Evolutionary conservation across 2,797 vertebrate species (phyloP).

Genomic region (Percopsis omiscomaycus): DNA sequence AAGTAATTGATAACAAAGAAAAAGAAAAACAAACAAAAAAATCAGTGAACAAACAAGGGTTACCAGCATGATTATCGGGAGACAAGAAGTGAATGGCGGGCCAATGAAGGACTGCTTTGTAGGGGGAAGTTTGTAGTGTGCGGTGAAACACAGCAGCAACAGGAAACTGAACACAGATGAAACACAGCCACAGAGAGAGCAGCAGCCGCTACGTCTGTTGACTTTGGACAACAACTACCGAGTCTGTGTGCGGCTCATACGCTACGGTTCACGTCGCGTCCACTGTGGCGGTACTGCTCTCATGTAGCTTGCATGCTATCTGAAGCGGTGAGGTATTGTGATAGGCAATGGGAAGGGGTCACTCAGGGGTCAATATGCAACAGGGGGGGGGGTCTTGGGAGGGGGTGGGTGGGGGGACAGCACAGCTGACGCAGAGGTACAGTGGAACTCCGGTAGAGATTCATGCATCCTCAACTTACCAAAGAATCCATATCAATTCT

Average conservation of each 20-base stretch:
- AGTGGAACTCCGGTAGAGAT: slow-evolving; percentile 57
- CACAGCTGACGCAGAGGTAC: slow-evolving; percentile 59
- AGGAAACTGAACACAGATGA: slow-evolving; percentile 43
- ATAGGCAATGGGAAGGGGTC: slow-evolving; percentile 35
- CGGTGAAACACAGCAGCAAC: slow-evolving; percentile 43
- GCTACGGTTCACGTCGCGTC: not conserved
- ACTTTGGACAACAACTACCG: not conserved
- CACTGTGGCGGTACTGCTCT: slow-evolving; percentile 50
- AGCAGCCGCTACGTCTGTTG: slow-evolving; percentile 44
- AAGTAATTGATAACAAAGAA: too few relatives aligned
- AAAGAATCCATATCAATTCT: slow-evolving; percentile 80
- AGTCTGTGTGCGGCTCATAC: not conserved
- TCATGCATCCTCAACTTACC: slow-evolving; percentile 81
- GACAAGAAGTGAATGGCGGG: slow-evolving; percentile 19
- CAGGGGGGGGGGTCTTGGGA: slow-evolving; percentile 7
- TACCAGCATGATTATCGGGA: slow-evolving; percentile 13
- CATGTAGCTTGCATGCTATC: slow-evolving; percentile 54
- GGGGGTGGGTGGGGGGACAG: slow-evolving; percentile 5
- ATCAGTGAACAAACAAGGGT: slow-evolving; percentile 16
- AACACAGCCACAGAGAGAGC: slow-evolving; percentile 50
- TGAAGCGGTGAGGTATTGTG: slow-evolving; percentile 63
- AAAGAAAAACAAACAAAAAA: not conserved
- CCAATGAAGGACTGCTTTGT: slow-evolving; percentile 12
- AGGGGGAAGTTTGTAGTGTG: slow-evolving; percentile 22
- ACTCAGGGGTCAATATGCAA: slow-evolving; percentile 17